Evolutionary conservation across 2,888 invertebrate species (phyloP).

Genomic region (Chrysolina americana): DNA sequence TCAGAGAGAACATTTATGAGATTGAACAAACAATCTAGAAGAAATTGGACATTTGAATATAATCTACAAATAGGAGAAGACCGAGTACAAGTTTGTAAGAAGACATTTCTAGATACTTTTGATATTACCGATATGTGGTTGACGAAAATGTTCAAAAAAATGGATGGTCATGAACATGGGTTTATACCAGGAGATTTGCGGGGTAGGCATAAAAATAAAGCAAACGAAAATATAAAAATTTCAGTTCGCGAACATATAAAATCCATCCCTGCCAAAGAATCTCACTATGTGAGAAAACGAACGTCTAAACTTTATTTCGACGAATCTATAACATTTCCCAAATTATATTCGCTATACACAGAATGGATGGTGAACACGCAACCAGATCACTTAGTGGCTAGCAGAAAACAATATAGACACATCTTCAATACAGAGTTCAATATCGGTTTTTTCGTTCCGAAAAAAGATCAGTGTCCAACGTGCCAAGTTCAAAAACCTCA

Average conservation of each 20-base stretch:
- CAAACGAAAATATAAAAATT: slow-evolving; percentile 1
- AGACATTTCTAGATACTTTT: too few relatives aligned
- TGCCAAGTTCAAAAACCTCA: not conserved
- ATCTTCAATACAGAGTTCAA: not conserved
- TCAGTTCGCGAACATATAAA: not conserved
- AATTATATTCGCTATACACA: slow-evolving; percentile 1
- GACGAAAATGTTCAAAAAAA: too few relatives aligned
- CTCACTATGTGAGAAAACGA: not conserved
- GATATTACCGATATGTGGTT: too few relatives aligned
- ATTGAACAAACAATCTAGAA: too few relatives aligned
- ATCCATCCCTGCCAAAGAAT: not conserved
- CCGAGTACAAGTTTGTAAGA: too few relatives aligned
- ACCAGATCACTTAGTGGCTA: not conserved
- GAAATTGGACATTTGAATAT: too few relatives aligned
- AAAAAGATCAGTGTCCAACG: not conserved
- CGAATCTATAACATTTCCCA: slow-evolving; percentile 2
- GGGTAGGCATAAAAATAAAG: slow-evolving; percentile 1
- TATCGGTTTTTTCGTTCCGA: slow-evolving; percentile 11
- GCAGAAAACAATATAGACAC: not conserved
- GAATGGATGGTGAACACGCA: slow-evolving; percentile 1
- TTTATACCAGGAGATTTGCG: not conserved
- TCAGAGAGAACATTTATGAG: too few relatives aligned
- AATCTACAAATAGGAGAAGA: too few relatives aligned
- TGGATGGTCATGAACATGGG: not conserved
- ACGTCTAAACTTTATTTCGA: not conserved